Conservation (phyloP, 2,113 vertebrate genomes). For the Pogonocichla stellata region DNA sequence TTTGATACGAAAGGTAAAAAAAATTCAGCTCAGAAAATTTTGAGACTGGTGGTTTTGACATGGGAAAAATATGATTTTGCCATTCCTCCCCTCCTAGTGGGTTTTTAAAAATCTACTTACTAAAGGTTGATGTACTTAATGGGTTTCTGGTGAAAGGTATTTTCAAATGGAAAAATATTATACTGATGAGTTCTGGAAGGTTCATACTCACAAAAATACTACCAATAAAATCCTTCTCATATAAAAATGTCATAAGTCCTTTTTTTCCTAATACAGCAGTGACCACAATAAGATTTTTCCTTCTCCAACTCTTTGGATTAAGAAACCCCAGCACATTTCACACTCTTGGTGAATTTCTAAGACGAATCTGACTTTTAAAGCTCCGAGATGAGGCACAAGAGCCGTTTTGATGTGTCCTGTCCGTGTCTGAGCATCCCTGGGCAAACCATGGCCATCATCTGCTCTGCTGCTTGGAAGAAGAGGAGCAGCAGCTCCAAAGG, state of each 20-base stretch:
- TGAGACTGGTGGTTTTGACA: background rate
- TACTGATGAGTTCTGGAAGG: background rate
- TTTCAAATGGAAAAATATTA: background rate
- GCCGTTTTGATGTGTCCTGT: background rate
- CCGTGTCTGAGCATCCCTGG: background rate
- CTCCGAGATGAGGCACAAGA: background rate
- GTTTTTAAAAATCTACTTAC: background rate
- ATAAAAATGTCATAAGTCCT: background rate
- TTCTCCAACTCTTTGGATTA: background rate
- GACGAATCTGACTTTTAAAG: background rate
- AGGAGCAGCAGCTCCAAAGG: background rate
- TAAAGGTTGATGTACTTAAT: background rate
- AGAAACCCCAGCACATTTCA: background rate
- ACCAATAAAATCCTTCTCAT: background rate
- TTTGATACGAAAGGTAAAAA: background rate
- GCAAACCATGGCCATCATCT: accelerated
- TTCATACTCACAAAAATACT: background rate
- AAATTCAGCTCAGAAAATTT: background rate
- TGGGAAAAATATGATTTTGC: background rate
- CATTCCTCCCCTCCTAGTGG: background rate
- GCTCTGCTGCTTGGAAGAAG: background rate
- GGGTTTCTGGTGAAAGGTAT: background rate
- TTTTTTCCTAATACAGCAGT: background rate
- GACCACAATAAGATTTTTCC: background rate
- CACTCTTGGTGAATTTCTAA: background rate